Evolutionary conservation across 2,888 invertebrate genomes (phyloP).

Genomic region (Copidosoma aretas): DNA sequence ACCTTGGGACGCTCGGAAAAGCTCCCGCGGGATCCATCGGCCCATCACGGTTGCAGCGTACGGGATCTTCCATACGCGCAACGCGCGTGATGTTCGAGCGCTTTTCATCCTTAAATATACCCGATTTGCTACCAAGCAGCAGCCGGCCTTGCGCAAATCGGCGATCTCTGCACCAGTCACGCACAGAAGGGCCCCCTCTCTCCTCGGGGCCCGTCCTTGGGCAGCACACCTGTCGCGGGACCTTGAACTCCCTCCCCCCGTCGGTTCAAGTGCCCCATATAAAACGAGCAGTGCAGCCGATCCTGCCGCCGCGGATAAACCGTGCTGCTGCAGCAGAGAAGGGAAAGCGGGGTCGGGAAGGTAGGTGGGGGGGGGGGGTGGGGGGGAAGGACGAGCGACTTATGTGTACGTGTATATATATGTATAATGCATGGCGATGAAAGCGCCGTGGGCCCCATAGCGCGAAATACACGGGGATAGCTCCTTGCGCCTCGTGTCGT

Average conservation of each 20-base stretch:
- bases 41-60: neutral
- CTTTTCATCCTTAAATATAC: constrained; percentile 40
- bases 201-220: neutral
- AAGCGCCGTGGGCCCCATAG: constrained; percentile 26
- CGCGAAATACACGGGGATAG: neutral
- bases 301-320: too few relatives aligned
- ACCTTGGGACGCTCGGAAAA: constrained; percentile 29
- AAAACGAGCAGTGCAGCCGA: too few relatives aligned
- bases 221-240: neutral
- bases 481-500: constrained; percentile 23
- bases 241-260: neutral
- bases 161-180: neutral
- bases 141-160: too few relatives aligned
- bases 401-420: too few relatives aligned
- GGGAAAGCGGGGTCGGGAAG: neutral
- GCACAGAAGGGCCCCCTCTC: neutral
- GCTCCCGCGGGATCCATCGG: neutral
- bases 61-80: too few relatives aligned
- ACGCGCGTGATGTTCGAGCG: constrained; percentile 25
- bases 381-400: neutral
- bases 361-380: constrained; percentile 1
- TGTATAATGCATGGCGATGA: too few relatives aligned
- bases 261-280: too few relatives aligned
- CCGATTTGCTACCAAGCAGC: too few relatives aligned
- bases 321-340: too few relatives aligned